phyloP scores from a whole-genome alignment of 2,113 vertebrate species.

The Jacana jacana region DNA sequence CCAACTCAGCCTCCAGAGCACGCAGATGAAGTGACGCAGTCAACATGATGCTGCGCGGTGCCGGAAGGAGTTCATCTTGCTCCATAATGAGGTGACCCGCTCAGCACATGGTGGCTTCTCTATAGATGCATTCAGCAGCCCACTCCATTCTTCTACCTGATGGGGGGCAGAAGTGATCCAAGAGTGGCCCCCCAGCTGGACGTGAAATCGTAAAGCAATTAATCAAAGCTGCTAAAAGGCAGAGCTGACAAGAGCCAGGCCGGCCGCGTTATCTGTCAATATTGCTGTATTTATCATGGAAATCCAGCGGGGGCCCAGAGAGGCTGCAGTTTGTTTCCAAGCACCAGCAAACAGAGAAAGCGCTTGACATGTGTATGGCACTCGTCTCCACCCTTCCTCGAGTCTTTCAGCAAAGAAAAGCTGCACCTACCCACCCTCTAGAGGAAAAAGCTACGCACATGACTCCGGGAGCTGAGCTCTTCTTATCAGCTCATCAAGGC shows the following conservation, averaged over 20 bases:
- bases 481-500: background rate
- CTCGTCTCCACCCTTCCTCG: constrained; percentile 44
- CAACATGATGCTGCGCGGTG: background rate
- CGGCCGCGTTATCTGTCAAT: constrained; percentile 77
- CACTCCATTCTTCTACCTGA: constrained; percentile 76
- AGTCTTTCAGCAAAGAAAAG: constrained; percentile 33
- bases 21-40: background rate
- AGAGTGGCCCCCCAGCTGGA: constrained; percentile 79
- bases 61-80: constrained; percentile 58
- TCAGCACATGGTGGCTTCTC: constrained; percentile 76
- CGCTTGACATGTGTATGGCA: constrained; percentile 74
- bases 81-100: constrained; percentile 70
- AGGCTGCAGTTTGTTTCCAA: constrained; percentile 67
- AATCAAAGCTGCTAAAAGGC: constrained; percentile 91
- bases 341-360: constrained; percentile 61
- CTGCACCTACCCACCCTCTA: constrained; percentile 43
- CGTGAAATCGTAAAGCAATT: constrained; percentile 97
- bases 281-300: constrained; percentile 92
- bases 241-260: constrained; percentile 87
- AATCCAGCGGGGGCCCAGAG: constrained; percentile 82
- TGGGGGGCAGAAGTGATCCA: constrained; percentile 68
- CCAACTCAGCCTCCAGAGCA: background rate
- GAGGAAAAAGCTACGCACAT: background rate
- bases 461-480: background rate
- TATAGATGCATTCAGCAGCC: constrained; percentile 65